Evolutionary conservation across 2,113 vertebrate genomes (phyloP), one percentile per base, ranked within the genome.

Genomic region (Sarotherodon lohbergeri): DNA sequence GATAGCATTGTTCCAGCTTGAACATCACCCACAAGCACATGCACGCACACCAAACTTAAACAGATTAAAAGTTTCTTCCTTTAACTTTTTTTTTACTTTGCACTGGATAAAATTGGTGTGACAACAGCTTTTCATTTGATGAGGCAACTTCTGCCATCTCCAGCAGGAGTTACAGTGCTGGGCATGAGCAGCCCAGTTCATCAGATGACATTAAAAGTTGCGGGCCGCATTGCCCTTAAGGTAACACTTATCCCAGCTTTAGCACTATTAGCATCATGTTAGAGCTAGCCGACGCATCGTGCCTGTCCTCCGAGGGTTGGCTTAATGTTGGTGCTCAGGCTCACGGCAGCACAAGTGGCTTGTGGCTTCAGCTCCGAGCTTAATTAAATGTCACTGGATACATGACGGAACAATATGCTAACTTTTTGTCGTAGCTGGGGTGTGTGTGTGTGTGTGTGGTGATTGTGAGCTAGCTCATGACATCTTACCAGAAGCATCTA

Each of bases 321-420:
- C 36, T 89, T 90, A 90, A 88, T 90, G 93, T 88, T 92, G 59
- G 90, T 43, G 13, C 85, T 1, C 24, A 63, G 68, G 80, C 90
- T 80, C 66, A 19, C 73, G 29, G 91, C 84, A 14, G 73, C 86
- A 81, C 50, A 10, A 78, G 81, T 46, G 71, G 73, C 83, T 81
- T 54, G 6, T 24, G 81, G 27, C 56, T 89, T 82, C 61, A 17
- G 57, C 81, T 80, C 24, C 2, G 22, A 86, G 88, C 76, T 88
- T 92, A 90, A 94, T 91, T 92, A 93, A 93, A 93, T 93, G 90
- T 92, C 93, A 94, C 73, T 59, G 85, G 41, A 57, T 61, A 61
- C 89, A 41, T 39, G 50, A 63, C 19, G 43, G 80, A 86, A 89
- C 91, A 83, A 79, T 76, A 39, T 56, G 16, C 22, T 55, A 83